A percentile compares a stretch with the other conserved stretches of the same genome.
Evolutionary conservation across 2,113 vertebrate genomes (phyloP).

Genomic region (Colius striatus): DNA sequence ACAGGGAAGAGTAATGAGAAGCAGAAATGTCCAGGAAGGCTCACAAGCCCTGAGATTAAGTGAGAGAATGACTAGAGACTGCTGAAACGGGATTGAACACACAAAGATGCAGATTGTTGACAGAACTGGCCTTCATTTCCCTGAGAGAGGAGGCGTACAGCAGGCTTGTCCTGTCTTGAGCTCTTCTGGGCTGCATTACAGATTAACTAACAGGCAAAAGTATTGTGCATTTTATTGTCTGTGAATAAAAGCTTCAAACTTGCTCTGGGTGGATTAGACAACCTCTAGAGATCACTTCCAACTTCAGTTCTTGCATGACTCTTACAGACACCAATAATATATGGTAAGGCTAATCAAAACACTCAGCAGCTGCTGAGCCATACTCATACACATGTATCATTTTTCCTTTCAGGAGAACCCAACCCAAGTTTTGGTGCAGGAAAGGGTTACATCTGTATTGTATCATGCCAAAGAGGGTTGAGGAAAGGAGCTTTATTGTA

Average conservation of each 20-base stretch:
- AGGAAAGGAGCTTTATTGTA: neutral
- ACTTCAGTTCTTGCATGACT: neutral
- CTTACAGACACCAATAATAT: neutral
- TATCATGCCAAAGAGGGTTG: neutral
- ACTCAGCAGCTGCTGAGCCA: neutral
- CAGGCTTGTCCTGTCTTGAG: neutral
- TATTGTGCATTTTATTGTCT: neutral
- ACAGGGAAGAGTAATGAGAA: neutral
- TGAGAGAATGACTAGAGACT: neutral
- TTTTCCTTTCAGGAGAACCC: neutral
- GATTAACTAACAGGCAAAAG: neutral
- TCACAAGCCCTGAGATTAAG: neutral
- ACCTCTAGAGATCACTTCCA: neutral
- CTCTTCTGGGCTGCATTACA: neutral
- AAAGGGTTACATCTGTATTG: neutral
- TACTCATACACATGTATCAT: fast-evolving
- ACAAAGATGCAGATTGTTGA: neutral
- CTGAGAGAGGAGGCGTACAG: neutral
- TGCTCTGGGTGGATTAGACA: neutral
- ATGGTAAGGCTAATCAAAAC: neutral
- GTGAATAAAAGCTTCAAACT: neutral
- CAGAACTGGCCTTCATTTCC: neutral
- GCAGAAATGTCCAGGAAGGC: neutral
- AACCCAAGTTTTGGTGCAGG: neutral
- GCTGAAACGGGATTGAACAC: neutral